These are phyloP conservation scores for Hippocampus kuda DNA, from an alignment of 2,797 vertebrate species.

Conservation along the genomic window DNA sequence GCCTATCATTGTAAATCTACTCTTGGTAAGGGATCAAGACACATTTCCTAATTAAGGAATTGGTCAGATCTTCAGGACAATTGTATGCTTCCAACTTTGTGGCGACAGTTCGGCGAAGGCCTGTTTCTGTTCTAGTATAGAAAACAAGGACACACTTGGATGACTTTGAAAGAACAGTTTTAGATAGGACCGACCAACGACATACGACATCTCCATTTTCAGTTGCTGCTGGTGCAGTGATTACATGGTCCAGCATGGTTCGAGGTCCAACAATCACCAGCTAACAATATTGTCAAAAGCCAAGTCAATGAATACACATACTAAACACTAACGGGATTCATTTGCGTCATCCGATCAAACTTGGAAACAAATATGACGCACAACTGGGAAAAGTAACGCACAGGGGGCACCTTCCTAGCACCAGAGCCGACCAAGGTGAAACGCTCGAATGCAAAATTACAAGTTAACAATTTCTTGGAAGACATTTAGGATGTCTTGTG, in stretches of 20 bases:
- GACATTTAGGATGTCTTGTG: not conserved
- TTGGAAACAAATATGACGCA: not conserved
- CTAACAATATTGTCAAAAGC: not conserved
- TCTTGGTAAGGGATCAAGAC: not conserved
- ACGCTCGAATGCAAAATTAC: not conserved
- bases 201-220: not conserved
- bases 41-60: not conserved
- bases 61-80: not conserved
- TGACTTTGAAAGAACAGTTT: not conserved
- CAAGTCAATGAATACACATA: conserved; percentile 2
- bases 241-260: not conserved
- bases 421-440: not conserved
- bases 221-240: not conserved
- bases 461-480: not conserved
- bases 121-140: not conserved
- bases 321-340: conserved; percentile 1
- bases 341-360: conserved; percentile 1
- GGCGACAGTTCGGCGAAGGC: not conserved
- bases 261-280: not conserved
- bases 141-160: not conserved
- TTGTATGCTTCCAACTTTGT: not conserved
- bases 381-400: not conserved
- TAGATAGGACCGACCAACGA: not conserved
- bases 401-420: not conserved
- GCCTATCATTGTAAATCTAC: not conserved